Base-by-base conservation (phyloP, 2,113 vertebrate species). In the Toxostoma redivivum region DNA sequence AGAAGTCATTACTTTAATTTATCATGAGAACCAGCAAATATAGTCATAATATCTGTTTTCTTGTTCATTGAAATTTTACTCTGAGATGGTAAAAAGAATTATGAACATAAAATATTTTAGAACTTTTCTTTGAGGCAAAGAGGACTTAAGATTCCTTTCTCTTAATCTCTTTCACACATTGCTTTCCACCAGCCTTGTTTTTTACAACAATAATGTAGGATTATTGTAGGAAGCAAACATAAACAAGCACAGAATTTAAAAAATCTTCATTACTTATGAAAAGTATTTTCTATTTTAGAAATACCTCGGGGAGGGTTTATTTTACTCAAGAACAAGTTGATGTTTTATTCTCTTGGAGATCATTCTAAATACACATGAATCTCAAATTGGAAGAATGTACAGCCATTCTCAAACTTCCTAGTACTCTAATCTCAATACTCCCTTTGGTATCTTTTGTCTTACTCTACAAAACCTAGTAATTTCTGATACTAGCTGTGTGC, bases 1-100 rank as follows among this genome's bases (percentile, higher is more conserved):
- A 77, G 50, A 94, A 85, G 31, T 69, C 7, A 47, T 76, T 77
- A 64, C 62, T 64, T 81, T 77, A 35, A 64, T 88, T 85, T 88
- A 38, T 79, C 35, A 48, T 62, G 31, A 80, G 44, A 90, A 67
- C 31, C 48, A 91, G 60, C 15, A 91, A 82, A 54, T 80, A 28
- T 8, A 74, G 22, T 89, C 12, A 70, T 28, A 66, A 57, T 65
- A 44, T 60, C 38, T 47, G 21, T 65, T 28, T 21, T 90, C 35
- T 28, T 51, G 12, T 56, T 90, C n/a, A 31, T 14, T 88, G 58
- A 86, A n/a, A 65, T 71, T 62, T 77, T 91, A 67, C 42, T 72
- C 64, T 73, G 76, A 57, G 60, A 83, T 17, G 44, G 56, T 79
- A 61, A 64, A 87, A 88, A 70, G 33, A 94, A 56, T 61, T 53